Evolutionary conservation across 2,888 invertebrate species (phyloP), one percentile per base, ranked within the genome.

Genomic region (Cremastinae sp.): DNA sequence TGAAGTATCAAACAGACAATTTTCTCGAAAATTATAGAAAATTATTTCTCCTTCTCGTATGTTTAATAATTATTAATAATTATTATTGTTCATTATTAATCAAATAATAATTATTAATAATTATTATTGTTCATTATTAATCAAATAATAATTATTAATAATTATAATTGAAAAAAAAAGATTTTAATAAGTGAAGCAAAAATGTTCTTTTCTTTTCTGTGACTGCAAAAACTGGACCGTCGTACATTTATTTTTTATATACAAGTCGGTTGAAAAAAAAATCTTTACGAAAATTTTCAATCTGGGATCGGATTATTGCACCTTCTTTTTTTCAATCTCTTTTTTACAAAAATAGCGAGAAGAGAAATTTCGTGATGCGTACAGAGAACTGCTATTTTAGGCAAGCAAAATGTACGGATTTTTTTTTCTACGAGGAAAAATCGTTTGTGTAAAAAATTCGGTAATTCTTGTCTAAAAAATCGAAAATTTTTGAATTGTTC

Each of bases 311-410:
- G 12, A 69, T 49, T 47, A 5, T n/a, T 20, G 7, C 10, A 8
- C 22, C 39, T 49, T 58, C 39, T 20, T 47, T 22, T 16, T 10
- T 37, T 35, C 51, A 45, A 14, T 49, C 18, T 64, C 37, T 58
- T 35, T 64, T 58, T 58, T 75, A 75, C 72, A 75, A 72, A 75
- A 75, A 75, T 75, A 75, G 72, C 66, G 75, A 75, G 56, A 72
- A 62, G 66, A 72, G 68, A 49, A 68, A 49, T 68, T 62, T 62
- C 14, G 56, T 62, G 71, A 66, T 35, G 65, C 55, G 59, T 71
- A 66, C 49, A 51, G 51, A 62, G 55, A 56, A 66, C 51, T 61
- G 53, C 65, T 8, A 35, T 12, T 47, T 18, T 51, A 55, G 71
- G 56, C 41, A 71, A 71, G 51, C 71, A 66, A 65, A 45, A 47